Percentiles rank a stretch among this genome's conserved stretches.
Evolutionary conservation across 2,113 vertebrate species (phyloP).

Genomic region (Arenaria interpres): DNA sequence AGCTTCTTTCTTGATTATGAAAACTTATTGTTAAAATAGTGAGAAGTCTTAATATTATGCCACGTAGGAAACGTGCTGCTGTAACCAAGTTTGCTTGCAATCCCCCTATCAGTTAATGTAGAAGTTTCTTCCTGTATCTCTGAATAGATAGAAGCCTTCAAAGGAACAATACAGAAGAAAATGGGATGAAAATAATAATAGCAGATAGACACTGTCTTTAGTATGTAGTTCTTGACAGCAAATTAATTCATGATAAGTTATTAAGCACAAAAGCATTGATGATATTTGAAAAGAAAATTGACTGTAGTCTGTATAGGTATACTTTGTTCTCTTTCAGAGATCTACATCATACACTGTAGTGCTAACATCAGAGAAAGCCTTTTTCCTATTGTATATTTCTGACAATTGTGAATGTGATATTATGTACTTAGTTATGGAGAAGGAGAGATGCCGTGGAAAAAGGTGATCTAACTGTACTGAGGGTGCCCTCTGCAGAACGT

Average conservation of each 20-base stretch:
- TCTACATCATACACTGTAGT: background rate
- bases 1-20: background rate
- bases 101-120: background rate
- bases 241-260: constrained; percentile 24
- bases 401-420: constrained; percentile 16
- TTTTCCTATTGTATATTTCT: background rate
- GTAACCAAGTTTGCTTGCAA: background rate
- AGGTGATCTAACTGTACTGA: constrained; percentile 41
- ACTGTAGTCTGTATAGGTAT: background rate
- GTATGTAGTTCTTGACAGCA: background rate
- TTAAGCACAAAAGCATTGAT: constrained; percentile 2
- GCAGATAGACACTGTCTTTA: background rate
- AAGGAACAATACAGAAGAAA: constrained; percentile 19
- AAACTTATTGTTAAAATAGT: background rate
- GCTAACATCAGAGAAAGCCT: background rate
- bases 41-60: constrained; percentile 1
- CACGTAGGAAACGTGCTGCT: background rate
- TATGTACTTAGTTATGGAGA: background rate
- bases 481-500: constrained; percentile 73
- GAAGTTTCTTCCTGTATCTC: background rate
- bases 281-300: constrained; percentile 8
- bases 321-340: constrained; percentile 4
- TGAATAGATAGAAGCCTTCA: background rate
- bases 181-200: constrained; percentile 13
- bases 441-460: background rate